These are phyloP conservation scores for Steromphala cineraria DNA, from an alignment of 2,888 invertebrate genomes.

Conservation along the genomic window DNA sequence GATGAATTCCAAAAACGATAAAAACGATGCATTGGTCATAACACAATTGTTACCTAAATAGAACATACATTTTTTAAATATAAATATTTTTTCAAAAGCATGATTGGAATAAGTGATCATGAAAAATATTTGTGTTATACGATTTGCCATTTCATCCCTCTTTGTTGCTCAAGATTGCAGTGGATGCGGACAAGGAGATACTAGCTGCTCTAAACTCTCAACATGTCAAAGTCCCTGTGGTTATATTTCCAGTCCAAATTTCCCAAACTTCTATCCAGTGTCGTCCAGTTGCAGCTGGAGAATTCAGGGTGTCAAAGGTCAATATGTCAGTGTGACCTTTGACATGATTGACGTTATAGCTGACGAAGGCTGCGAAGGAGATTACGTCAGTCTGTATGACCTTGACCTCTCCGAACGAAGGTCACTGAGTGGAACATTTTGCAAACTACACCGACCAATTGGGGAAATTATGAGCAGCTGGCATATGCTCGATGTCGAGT, in stretches of 20 bases:
- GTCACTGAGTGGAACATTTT: not conserved
- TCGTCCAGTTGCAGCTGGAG: conserved; percentile 10
- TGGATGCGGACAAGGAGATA: conserved; percentile 11
- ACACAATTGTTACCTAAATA: too few species aligned
- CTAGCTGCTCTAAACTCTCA: conserved; percentile 13
- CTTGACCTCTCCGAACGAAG: not conserved
- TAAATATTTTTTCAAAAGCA: too few species aligned
- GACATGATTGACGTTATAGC: conserved; percentile 9
- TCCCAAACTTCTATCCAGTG: conserved; percentile 7
- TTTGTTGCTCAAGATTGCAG: conserved; percentile 7
- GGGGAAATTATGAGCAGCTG: not conserved
- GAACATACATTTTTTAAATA: too few species aligned
- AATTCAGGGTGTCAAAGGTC: conserved; percentile 1
- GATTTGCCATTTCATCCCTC: too few species aligned
- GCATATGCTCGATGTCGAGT: conserved; percentile 11
- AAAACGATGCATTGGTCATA: too few species aligned
- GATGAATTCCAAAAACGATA: too few species aligned
- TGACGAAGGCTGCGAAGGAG: conserved; percentile 9
- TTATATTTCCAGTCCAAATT: conserved; percentile 10
- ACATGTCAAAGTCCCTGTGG: not conserved
- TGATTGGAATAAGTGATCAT: too few species aligned
- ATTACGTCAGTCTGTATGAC: conserved; percentile 13
- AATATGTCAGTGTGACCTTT: conserved; percentile 21
- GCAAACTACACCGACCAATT: not conserved
- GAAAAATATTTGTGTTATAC: too few species aligned